Evolutionary conservation across 1,140 invertebrate species (phyloP).

Genomic region (Anoplolepis gracilipes): DNA sequence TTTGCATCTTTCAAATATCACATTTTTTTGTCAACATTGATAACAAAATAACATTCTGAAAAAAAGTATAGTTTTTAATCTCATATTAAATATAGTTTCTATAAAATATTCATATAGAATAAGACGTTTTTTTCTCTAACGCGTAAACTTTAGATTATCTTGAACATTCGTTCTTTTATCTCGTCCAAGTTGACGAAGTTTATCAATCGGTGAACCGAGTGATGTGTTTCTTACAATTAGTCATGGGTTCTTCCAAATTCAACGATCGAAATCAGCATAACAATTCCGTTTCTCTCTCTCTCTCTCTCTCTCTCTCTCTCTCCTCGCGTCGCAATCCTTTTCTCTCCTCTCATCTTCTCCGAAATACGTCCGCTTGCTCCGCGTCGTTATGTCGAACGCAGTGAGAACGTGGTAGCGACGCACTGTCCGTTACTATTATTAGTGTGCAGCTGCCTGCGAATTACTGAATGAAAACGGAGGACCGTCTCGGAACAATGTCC

Average conservation of each 20-base stretch:
- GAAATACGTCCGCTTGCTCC: conserved; percentile 55
- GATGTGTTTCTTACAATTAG: conserved; percentile 46
- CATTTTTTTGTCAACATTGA: not conserved
- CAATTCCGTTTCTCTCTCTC: conserved; percentile 41
- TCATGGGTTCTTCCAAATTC: conserved; percentile 69
- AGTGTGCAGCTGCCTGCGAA: conserved; percentile 84
- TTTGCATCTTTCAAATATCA: not conserved
- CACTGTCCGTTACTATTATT: conserved; percentile 84
- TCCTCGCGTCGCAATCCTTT: conserved; percentile 28
- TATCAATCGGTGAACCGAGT: conserved; percentile 69
- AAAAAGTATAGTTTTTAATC: not conserved
- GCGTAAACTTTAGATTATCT: not conserved
- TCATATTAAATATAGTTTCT: not conserved
- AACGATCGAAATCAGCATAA: conserved; percentile 71
- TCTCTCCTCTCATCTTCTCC: conserved; percentile 40
- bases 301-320: not conserved
- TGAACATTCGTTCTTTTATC: not conserved
- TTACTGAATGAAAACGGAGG: conserved; percentile 83
- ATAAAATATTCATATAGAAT: not conserved
- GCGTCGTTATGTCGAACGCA: conserved; percentile 59
- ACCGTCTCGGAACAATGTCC: conserved; percentile 81
- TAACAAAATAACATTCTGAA: not conserved
- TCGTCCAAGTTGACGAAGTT: conserved; percentile 12
- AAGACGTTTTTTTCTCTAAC: not conserved
- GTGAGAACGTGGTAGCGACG: conserved; percentile 62